Evolutionary conservation across 2,797 vertebrate species (phyloP), one percentile per base, ranked within the genome.

Genomic region (Phaenicophaeus curvirostris): DNA sequence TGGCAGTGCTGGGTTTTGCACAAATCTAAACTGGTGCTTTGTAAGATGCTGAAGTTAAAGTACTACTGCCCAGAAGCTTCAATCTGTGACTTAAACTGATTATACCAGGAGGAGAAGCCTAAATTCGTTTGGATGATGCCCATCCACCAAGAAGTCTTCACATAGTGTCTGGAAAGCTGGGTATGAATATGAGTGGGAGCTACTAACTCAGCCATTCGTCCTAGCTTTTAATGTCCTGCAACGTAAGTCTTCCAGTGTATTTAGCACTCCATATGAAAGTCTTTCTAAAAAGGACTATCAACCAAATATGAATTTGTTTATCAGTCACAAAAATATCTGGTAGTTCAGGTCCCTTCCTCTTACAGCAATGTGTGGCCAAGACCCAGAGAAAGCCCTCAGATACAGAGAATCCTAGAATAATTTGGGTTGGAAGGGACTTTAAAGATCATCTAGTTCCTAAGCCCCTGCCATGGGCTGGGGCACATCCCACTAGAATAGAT

Each of bases 281-380:
- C 25, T 59, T 80, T 58, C 42, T 73, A 63, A 59, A 79, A 58
- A 67, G 20, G 10, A 13, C 25, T 79, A 17, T 41, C 51, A 10
- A 67, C 27, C 13, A 57, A 16, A 62, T 58, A 46, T 4, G 4
- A 25, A 72, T 62, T 73, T 62, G 5, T 62, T 57, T 46, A 84
- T 65, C 42, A 72, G 23, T 66, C 66, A 62, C n/a, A 27, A 80
- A 89, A 69, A 12, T 2, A 0, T 19, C 53, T 73, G 80, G 12
- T 51, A 55, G 11, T n/a, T n/a, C 19, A 59, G 30, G 15, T 62
- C 44, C 30, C 72, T 71, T 57, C 42, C 27, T 85, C 24, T 66
- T 69, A 66, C 1, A 46, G 35, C 13, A 82, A 31, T 0, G 0
- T 8, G 12, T 85, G 50, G 13, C 30, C 2, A 3, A 41, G 58